Percentiles rank a stretch among this genome's conserved stretches.
Conservation (phyloP, 2,888 invertebrate species). For the Hydriomena furcata region DNA sequence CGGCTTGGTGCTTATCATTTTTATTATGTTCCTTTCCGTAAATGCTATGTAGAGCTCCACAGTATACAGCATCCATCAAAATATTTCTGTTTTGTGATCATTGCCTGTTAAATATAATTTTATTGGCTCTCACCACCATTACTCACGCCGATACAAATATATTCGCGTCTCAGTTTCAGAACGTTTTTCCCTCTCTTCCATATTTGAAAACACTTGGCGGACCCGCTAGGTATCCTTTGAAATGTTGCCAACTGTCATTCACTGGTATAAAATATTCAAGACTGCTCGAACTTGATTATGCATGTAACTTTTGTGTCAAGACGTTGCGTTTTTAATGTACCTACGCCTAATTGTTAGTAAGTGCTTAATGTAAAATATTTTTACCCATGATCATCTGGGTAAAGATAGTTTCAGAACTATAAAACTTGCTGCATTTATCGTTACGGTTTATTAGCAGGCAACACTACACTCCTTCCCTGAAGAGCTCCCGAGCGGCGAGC, state of each 20-base stretch:
- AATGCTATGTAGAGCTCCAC: background rate
- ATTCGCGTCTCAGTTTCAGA: slow-evolving; percentile 56
- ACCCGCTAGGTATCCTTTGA: slow-evolving; percentile 8
- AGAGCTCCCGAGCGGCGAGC: slow-evolving; percentile 37
- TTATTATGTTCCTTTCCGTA: too few relatives aligned
- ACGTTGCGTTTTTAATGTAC: too few relatives aligned
- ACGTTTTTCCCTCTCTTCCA: slow-evolving; percentile 45
- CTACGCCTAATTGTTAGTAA: too few relatives aligned
- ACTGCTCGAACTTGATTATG: too few relatives aligned
- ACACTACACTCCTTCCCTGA: slow-evolving; percentile 54
- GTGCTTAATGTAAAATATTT: too few relatives aligned
- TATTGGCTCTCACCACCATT: slow-evolving; percentile 29
- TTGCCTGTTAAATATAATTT: slow-evolving; percentile 23
- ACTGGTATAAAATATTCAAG: too few relatives aligned
- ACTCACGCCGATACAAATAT: slow-evolving; percentile 39
- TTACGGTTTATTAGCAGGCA: slow-evolving; percentile 8
- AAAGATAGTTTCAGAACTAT: too few relatives aligned
- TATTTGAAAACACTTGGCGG: slow-evolving; percentile 50
- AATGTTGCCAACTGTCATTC: slow-evolving; percentile 17
- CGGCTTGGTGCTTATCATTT: too few relatives aligned
- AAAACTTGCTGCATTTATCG: background rate
- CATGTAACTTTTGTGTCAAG: too few relatives aligned
- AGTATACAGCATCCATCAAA: background rate
- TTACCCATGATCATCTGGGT: too few relatives aligned
- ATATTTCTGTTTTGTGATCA: slow-evolving; percentile 11